These are phyloP conservation scores for Tenthredo distinguenda DNA, from an alignment of 2,888 invertebrate species.

Conservation along the genomic window DNA sequence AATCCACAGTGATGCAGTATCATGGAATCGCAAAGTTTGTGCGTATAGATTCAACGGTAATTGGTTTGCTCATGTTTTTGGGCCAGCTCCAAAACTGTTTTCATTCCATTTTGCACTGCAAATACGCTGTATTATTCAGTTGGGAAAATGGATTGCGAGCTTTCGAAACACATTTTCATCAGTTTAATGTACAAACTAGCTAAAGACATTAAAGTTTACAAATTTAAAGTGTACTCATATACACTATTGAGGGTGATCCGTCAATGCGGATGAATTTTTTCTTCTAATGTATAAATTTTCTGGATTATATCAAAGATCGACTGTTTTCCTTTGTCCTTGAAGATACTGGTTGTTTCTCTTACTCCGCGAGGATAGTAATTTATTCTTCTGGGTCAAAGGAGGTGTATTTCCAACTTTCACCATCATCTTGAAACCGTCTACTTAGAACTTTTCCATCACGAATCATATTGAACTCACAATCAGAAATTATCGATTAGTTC, in stretches of 20 bases:
- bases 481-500: conserved; percentile 61
- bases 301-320: neutral
- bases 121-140: conserved; percentile 22
- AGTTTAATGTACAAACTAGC: neutral
- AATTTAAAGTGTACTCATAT: neutral
- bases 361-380: neutral
- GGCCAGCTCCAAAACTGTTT: conserved; percentile 13
- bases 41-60: conserved; percentile 37
- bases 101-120: conserved; percentile 1
- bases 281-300: neutral
- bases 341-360: neutral
- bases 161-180: neutral
- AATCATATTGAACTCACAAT: neutral
- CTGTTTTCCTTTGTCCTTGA: neutral
- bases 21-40: conserved; percentile 6
- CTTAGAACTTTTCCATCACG: neutral
- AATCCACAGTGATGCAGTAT: conserved; percentile 36
- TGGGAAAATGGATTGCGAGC: neutral
- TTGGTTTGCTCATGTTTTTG: neutral
- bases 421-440: neutral
- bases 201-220: neutral
- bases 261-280: neutral
- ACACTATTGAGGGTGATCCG: neutral
- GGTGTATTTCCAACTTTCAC: neutral
- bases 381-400: neutral